Percentiles rank a stretch among this genome's conserved stretches.
These are phyloP conservation scores for Anolis carolinensis DNA, from an alignment of 2,113 vertebrate genomes.

Conservation along the genomic window DNA sequence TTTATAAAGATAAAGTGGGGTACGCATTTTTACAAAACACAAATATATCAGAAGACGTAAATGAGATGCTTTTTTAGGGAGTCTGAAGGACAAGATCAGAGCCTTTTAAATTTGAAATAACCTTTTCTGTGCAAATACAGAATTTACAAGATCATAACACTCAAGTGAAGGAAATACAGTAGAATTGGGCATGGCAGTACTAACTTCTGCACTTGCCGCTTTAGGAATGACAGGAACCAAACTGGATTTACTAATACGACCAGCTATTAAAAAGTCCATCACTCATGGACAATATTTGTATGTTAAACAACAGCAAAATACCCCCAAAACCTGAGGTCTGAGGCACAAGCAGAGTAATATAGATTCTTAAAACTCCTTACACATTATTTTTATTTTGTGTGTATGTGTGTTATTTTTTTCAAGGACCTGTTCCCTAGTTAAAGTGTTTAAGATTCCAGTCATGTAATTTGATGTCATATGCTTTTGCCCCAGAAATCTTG, in stretches of 20 bases:
- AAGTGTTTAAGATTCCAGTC: not conserved
- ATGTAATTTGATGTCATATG: not conserved
- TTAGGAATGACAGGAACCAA: not conserved
- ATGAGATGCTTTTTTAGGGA: not conserved
- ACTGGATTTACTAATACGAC: not conserved
- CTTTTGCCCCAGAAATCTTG: not conserved
- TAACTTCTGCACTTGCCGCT: not conserved
- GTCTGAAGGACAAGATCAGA: not conserved
- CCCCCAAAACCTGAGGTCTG: not conserved
- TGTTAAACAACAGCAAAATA: not conserved
- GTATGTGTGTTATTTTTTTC: not conserved
- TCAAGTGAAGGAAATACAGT: not conserved
- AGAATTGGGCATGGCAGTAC: not conserved
- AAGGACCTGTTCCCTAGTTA: not conserved
- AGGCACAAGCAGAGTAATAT: not conserved
- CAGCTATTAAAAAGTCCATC: not conserved
- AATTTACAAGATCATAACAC: not conserved
- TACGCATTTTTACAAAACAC: not conserved
- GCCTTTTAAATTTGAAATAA: not conserved
- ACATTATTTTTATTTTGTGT: not conserved
- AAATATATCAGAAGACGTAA: not conserved
- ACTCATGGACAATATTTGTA: not conserved
- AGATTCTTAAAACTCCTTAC: not conserved
- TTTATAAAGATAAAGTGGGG: not conserved
- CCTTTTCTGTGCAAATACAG: too few species aligned